Evolutionary conservation across 1,140 invertebrate species (phyloP), one percentile per base, ranked within the genome.

Genomic region (Dendroctonus valens): DNA sequence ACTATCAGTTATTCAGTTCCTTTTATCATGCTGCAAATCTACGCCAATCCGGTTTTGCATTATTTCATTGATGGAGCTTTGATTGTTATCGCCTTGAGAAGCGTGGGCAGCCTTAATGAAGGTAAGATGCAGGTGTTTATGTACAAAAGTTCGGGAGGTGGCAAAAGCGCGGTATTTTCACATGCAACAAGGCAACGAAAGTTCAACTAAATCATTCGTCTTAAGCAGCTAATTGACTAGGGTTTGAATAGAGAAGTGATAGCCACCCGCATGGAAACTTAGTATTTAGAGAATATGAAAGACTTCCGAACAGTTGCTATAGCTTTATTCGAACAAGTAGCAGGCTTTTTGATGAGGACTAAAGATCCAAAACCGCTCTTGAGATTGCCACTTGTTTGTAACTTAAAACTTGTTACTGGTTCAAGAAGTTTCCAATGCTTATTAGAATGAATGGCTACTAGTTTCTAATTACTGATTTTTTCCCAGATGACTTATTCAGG

Each of bases 21-120:
- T 0, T 80, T 86, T 46, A 80, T 91, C 42, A 87, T 87, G 72
- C 72, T 91, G 39, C 85, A 89, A 71, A 79, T 90, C 65, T 91
- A 92, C 74, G 81, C 88, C 9, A 91, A 92, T 81, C 88, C 89
- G 3, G 80, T 83, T 39, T 78, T 91, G 50, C 86, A 87, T 72
- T 89, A 86, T 79, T 68, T 91, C 9, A 79, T 85, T 9, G 82
- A 86, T 63, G 80, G 84, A 3, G 83, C 87, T 0, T 78, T 89
- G 41, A 73, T 87, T n/a, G 79, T 81, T 37, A 66, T 80, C 46
- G 76, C 80, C 55, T 75, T 84, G 58, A 71, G 70, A 64, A 73
- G 60, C 49, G 54, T 41, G 64, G 78, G 50, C 58, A 72, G 60
- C 54, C 69, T 39, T 68, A 68, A 63, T 70, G 72, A 58, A 69